Evolutionary conservation across 2,888 invertebrate species (phyloP), one percentile per base, ranked within the genome.

Genomic region (Ectemnius continuus): DNA sequence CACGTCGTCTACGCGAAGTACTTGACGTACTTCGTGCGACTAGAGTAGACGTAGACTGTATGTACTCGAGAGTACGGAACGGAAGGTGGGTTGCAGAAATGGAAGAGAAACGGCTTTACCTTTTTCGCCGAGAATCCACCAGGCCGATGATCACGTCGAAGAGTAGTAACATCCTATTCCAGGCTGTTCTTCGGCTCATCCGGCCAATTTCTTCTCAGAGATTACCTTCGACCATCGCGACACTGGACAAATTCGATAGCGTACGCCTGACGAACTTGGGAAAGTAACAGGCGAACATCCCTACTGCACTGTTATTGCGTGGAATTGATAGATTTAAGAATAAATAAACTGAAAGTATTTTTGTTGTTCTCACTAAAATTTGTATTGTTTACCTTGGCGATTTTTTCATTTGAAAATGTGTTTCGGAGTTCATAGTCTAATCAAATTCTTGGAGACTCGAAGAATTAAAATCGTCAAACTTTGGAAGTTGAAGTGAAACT

Each of bases 101-200:
- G 13, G 11, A 36, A 23, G 14, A 23, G 20, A 67, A 60, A 28
- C 26, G 1, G 1, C 8, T 20, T 76, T 78, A 87, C 87, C 86
- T 86, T 69, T 75, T 78, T 46, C 72, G 75, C 56, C 76, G 84
- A 0, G 81, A 67, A 48, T 84, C 80, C 14, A 81, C 74, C 4
- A 81, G 73, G 18, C 81, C 80, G 62, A 87, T 77, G 63, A 84
- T 69, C 58, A 84, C 82, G 73, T 86, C 81, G 72, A 83, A 83
- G 57, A 85, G 80, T 28, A 86, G 71, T 70, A 84, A 16, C 52
- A 52, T 52, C 52, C n/a, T 59, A 47, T 67, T n/a, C 52, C 28
- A 58, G 68, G 45, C 36, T 52, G 14, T 47, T 56, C 45, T 61
- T 16, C 60, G 8, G 18, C 16, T 61, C 57, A 2, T 60, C 45